Evolutionary conservation across 2,888 invertebrate genomes (phyloP).

Genomic region (Epirrita christyi): DNA sequence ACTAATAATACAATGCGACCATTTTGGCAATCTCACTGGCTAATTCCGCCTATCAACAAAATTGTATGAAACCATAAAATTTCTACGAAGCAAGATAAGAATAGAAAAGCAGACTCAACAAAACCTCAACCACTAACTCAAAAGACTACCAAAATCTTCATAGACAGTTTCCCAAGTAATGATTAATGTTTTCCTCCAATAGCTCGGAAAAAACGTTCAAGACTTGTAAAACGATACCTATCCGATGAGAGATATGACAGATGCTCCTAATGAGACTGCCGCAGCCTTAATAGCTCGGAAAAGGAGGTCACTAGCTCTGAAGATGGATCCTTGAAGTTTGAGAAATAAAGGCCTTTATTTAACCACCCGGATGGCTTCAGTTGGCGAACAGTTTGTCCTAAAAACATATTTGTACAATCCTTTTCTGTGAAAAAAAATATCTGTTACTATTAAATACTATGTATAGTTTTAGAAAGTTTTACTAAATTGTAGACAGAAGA

Average conservation of each 20-base stretch:
- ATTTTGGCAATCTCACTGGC: too few species aligned
- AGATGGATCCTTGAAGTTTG: conserved; percentile 26
- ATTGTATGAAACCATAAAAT: too few species aligned
- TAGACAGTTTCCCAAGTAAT: conserved; percentile 15
- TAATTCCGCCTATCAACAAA: too few species aligned
- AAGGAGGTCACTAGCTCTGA: conserved; percentile 32
- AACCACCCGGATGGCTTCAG: conserved; percentile 3
- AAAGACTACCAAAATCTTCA: conserved; percentile 8
- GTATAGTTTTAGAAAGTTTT: too few species aligned
- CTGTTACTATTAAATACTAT: too few species aligned
- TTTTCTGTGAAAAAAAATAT: not conserved
- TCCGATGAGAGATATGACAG: conserved; percentile 37
- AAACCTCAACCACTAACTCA: conserved; percentile 6
- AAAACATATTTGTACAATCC: conserved; percentile 17
- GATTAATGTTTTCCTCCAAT: conserved; percentile 25
- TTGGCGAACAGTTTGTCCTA: conserved; percentile 8
- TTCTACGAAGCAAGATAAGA: not conserved
- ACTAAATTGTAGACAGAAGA: too few species aligned
- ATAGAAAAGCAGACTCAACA: not conserved
- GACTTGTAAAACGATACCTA: conserved; percentile 26
- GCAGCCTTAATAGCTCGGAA: conserved; percentile 35
- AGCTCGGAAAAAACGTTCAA: conserved; percentile 19
- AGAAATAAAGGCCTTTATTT: conserved; percentile 23
- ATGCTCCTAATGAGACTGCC: conserved; percentile 39
- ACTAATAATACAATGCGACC: too few species aligned